phyloP scores from a whole-genome alignment of 2,888 invertebrate genomes.

The Mythimna vitellina region DNA sequence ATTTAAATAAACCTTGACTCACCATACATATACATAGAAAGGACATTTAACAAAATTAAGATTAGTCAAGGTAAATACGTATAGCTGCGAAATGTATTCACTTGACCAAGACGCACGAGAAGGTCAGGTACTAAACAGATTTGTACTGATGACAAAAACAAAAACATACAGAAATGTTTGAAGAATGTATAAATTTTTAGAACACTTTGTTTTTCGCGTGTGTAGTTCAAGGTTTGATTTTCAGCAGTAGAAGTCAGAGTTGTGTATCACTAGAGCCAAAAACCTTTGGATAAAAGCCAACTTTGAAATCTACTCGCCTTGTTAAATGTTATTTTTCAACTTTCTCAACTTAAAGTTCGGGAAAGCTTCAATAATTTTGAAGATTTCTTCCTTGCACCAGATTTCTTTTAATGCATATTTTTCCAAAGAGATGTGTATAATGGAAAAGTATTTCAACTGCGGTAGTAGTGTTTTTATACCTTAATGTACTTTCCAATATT shows the following conservation, averaged over 20 bases:
- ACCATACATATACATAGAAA: slow-evolving; percentile 43
- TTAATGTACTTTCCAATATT: slow-evolving; percentile 42
- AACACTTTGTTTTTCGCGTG: slow-evolving; percentile 67
- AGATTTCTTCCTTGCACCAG: slow-evolving; percentile 58
- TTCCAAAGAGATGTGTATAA: slow-evolving; percentile 40
- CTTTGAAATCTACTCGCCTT: slow-evolving; percentile 64
- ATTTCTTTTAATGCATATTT: slow-evolving; percentile 53
- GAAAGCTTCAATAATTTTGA: slow-evolving; percentile 53
- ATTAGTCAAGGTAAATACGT: slow-evolving; percentile 51
- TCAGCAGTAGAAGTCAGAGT: slow-evolving; percentile 66
- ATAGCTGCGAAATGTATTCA: slow-evolving; percentile 34
- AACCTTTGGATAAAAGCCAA: slow-evolving; percentile 80
- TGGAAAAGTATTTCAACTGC: slow-evolving; percentile 48
- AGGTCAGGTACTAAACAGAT: slow-evolving; percentile 42
- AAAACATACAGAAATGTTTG: slow-evolving; percentile 44
- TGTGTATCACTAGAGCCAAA: slow-evolving; percentile 71
- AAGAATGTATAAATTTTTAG: slow-evolving; percentile 36
- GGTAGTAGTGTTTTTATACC: slow-evolving; percentile 52
- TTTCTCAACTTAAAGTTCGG: slow-evolving; percentile 58
- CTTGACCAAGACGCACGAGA: slow-evolving; percentile 31
- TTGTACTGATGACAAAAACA: slow-evolving; percentile 34
- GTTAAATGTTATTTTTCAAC: slow-evolving; percentile 59
- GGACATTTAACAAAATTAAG: slow-evolving; percentile 53
- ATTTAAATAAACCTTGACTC: slow-evolving; percentile 56
- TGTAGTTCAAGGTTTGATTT: slow-evolving; percentile 73